These are phyloP conservation scores for Strix uralensis DNA, from an alignment of 2,113 vertebrate genomes.

Conservation along the genomic window DNA sequence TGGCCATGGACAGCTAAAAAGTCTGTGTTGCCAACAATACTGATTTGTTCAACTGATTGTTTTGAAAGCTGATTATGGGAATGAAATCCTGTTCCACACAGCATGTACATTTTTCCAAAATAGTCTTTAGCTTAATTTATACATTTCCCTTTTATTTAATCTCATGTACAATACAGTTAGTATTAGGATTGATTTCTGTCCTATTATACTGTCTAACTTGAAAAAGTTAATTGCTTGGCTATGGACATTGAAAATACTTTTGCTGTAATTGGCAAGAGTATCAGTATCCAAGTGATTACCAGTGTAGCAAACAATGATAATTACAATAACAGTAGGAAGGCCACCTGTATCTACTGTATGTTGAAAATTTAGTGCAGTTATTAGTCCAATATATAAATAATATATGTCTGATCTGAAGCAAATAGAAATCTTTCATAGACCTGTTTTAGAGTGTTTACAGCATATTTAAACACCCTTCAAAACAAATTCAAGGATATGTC, in stretches of 20 bases:
- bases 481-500: not conserved
- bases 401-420: not conserved
- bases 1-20: not conserved
- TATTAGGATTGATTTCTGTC: conserved; percentile 40
- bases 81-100: conserved; percentile 17
- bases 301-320: not conserved
- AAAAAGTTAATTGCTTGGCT: conserved; percentile 17
- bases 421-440: not conserved
- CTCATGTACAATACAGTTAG: not conserved
- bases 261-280: not conserved
- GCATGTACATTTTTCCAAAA: not conserved
- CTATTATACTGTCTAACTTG: not conserved
- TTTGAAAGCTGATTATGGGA: not conserved
- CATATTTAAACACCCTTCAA: not conserved
- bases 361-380: not conserved
- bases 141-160: conserved; percentile 12
- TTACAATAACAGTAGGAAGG: not conserved
- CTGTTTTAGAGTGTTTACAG: not conserved
- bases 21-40: not conserved
- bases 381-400: not conserved
- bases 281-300: not conserved
- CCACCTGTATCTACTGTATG: not conserved
- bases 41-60: not conserved
- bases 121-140: conserved; percentile 37
- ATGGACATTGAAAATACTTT: not conserved